Evolutionary conservation across 2,888 invertebrate genomes (phyloP).

Genomic region (Ommatoiulus sabulosus): DNA sequence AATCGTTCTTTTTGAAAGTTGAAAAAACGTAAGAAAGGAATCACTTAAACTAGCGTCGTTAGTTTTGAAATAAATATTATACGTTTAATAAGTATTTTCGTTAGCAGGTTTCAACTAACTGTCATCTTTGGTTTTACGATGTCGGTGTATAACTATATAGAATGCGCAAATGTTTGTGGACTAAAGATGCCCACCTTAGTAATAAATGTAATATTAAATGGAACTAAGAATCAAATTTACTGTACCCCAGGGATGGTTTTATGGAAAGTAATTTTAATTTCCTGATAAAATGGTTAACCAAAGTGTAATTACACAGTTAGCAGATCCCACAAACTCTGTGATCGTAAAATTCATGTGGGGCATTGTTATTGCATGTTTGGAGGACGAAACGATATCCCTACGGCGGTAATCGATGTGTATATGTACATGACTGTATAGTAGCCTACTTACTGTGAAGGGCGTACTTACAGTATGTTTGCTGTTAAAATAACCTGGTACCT

Average conservation of each 20-base stretch:
- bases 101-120: no score
- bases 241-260: background rate
- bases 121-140: background rate
- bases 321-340: background rate
- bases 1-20: background rate
- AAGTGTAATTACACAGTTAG: background rate
- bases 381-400: background rate
- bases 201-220: background rate
- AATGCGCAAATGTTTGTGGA: background rate
- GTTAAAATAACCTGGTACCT: background rate
- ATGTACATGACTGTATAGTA: no score
- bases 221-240: background rate
- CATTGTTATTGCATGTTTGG: background rate
- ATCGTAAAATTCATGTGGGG: background rate
- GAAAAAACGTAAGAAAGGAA: background rate
- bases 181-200: background rate
- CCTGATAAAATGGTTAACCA: background rate
- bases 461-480: background rate
- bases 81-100: no score
- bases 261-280: background rate
- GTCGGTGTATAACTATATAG: background rate
- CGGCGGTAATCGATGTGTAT: background rate
- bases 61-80: no score
- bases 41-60: no score
- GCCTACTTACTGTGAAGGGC: no score